Evolutionary conservation across 2,113 vertebrate genomes (phyloP), one percentile per base, ranked within the genome.

Genomic region (Callopanchax toddi): DNA sequence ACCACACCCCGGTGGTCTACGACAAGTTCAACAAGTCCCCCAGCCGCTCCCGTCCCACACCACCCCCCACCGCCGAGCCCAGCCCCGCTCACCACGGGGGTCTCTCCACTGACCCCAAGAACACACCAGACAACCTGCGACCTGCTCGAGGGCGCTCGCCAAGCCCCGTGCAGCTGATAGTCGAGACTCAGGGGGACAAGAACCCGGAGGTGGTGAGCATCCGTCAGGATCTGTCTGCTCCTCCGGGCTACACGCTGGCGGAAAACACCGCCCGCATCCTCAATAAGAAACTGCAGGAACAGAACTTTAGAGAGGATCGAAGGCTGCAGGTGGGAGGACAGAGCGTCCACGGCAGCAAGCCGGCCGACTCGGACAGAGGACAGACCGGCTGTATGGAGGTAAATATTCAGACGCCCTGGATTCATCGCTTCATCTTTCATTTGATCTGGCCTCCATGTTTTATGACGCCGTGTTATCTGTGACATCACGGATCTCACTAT

Each of bases 201-300:
- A 94, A 91, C 76, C 83, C 89, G 20, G 97, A 99, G 76, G 90
- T 89, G 52, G 91, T 90, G 12, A 94, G 92, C 50, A 89, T 93
- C 76, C 92, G 94, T 58, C 96, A 97, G 89, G 97, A 98, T 85
- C 87, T 98, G 62, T 97, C 95, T 0, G 94, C 95, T 12, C 96
- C 97, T 20, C 96, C 95, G 8, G 96, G 96, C 37, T 96, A 96
- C 78, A 95, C 94, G 0, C 91, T 98, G 71, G 86, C 95, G 1
- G 97, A 98, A 85, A 98, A 94, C 25, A 85, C 96, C 51, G 95
- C 97, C 60, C 94, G 95, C 84, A 94, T 98, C 78, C 93, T 99
- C 67, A 95, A 95, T 71, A 97, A 94, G 89, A 98, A 96, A 90
- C 91, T 97, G 58, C 81, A 96, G 91, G 97, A 98, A 81, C 95